Evolutionary conservation across 2,113 vertebrate genomes (phyloP), one percentile per base, ranked within the genome.

Genomic region (Malaclemys terrapin): DNA sequence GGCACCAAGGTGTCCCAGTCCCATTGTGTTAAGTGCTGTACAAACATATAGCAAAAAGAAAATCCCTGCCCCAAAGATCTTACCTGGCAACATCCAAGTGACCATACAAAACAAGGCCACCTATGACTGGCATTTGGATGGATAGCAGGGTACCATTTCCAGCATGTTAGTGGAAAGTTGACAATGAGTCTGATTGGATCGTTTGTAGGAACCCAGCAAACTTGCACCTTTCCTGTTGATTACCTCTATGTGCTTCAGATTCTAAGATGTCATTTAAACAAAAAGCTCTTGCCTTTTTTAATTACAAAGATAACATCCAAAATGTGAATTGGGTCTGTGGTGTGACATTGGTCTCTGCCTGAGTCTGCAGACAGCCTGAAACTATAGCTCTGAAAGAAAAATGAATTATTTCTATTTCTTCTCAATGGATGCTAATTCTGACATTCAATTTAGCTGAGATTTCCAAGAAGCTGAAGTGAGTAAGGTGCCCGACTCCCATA

Each of bases 121-220:
- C 81, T 31, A 85, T 59, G 24, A 62, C 35, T 59, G 13, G 8
- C 0, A 0, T 90, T 97, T 85, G 11, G 6, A 8, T 85, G 11
- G 6, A 8, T 90, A 50, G 82, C 53, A 35, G 87, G 84, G 53
- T 84, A 82, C 29, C 49, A 76, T 94, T 96, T 79, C n/a, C 75
- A 13, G 69, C 22, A 56, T 89, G 54, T 90, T 96, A 94, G 90
- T 24, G 9, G 56, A 29, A 90, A 89, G 90, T 72, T 62, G 9
- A 82, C 89, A 82, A 2, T 10, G 45, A 38, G 24, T 87, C n/a
- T 93, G 38, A 35, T 47, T 83, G 29, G 88, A 87, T 25, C 14
- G 24, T 87, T 91, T 90, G 35, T 80, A 80, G 62, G 94, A 92
- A 25, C 35, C 80, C 47, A 8, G 42, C 78, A 88, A 95, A 89